phyloP scores from a whole-genome alignment of 2,113 vertebrate species.

The Chitala chitala region DNA sequence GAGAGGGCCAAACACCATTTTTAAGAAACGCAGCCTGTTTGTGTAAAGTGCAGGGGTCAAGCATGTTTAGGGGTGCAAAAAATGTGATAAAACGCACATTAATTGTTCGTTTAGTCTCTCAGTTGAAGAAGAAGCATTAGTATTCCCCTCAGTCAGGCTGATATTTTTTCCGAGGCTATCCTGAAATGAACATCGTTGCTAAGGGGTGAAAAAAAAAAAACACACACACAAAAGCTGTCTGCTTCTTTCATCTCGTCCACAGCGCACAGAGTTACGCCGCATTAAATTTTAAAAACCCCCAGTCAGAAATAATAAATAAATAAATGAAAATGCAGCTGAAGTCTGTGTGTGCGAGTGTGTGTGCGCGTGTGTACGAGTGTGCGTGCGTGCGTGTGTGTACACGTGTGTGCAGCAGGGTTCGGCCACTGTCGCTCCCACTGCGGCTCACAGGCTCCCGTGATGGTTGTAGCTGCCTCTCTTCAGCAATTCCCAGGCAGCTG shows the following conservation, averaged over 20 bases:
- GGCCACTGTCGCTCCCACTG: not conserved
- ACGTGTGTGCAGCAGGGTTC: not conserved
- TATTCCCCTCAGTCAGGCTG: not conserved
- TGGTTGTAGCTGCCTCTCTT: not conserved
- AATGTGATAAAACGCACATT: no score
- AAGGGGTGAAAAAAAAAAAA: not conserved
- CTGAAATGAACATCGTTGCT: not conserved
- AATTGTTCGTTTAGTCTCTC: not conserved
- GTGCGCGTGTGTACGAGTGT: not conserved
- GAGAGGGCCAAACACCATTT: no score
- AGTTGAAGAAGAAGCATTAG: not conserved
- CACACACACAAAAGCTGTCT: not conserved
- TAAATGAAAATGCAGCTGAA: not conserved
- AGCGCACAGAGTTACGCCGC: slow-evolving; percentile 1
- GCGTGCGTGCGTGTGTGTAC: not conserved
- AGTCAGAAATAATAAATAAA: slow-evolving; percentile 16
- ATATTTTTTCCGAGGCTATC: not conserved
- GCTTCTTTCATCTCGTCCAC: slow-evolving; percentile 10
- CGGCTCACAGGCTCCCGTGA: not conserved
- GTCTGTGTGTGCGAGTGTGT: not conserved
- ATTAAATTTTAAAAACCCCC: slow-evolving; percentile 13
- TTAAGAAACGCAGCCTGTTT: not conserved
- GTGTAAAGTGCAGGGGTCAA: not conserved
- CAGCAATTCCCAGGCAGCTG: no score
- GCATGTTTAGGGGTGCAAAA: not conserved